Evolutionary conservation across 1,140 invertebrate species (phyloP), one percentile per base, ranked within the genome.

Genomic region (Nomia melanderi): DNA sequence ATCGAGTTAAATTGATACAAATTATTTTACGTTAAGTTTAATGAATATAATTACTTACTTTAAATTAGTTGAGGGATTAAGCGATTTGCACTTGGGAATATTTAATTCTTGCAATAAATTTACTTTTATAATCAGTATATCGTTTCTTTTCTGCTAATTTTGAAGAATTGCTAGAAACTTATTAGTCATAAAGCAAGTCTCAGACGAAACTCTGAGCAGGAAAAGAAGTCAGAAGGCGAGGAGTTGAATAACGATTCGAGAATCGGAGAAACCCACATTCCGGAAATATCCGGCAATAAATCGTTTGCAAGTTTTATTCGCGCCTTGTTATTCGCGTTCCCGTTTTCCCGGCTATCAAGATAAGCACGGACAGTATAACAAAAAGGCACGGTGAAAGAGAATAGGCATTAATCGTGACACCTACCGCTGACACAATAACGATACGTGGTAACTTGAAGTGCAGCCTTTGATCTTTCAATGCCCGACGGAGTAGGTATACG

Each of bases 281-380:
- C 39, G 44, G 57, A 57, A 69, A 56, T 63, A 27, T 33, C 72
- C 47, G 36, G 54, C 56, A 69, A 79, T 80, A 59, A 63, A 63
- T 69, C 50, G 70, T 63, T 64, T 56, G 77, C 31, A 41, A n/a
- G n/a, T 65, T 81, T 74, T 74, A 79, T 81, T 74, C 57, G 59
- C 29, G 41, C 36, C 36, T 36, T 17, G 50, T 39, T 75, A 54
- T 62, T 29, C 75, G 60, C 29, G 74, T 69, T 70, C 33, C 47
- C 39, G 27, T 78, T 63, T 79, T 62, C 31, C 25, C 29, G 31
- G 39, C 63, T 39, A 33, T 59, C 14, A 20, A 39, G 62, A 65
- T 39, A 56, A 50, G 27, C 39, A 44, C 36, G 27, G 53, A 41
- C 23, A 27, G 27, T 31, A 75, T 57, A 50, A 62, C 4, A 39